Evolutionary conservation across 2,888 invertebrate genomes (phyloP).

Genomic region (Sphaeridia pumilis): DNA sequence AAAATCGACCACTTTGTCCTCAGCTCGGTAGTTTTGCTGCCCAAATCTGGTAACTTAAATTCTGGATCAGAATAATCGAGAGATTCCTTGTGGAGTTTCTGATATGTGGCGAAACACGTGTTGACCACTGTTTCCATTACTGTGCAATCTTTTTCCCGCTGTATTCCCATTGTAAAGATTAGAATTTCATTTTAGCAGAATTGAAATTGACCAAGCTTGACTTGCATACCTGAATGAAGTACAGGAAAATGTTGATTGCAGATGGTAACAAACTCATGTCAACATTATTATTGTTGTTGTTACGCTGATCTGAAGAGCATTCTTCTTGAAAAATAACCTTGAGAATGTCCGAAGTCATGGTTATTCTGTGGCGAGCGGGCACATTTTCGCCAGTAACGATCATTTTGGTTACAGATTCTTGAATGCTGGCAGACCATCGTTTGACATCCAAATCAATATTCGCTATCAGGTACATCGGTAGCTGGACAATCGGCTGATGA

Average conservation of each 20-base stretch:
- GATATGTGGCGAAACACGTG: conserved; percentile 49
- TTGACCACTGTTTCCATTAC: conserved; percentile 80
- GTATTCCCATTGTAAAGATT: no score
- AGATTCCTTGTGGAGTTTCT: conserved; percentile 18
- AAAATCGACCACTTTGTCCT: conserved; percentile 28
- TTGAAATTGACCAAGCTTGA: no score
- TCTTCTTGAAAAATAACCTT: conserved; percentile 17
- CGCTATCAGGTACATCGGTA: background rate
- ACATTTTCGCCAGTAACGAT: conserved; percentile 33
- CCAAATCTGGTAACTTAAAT: no score
- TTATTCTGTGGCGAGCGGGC: conserved; percentile 30
- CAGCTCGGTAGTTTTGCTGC: no score
- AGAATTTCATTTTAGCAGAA: no score
- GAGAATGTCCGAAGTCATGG: conserved; percentile 34
- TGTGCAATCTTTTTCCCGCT: conserved; percentile 72
- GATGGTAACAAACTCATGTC: conserved; percentile 56
- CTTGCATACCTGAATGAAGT: conserved; percentile 56
- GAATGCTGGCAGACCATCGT: conserved; percentile 31
- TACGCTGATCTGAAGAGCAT: background rate
- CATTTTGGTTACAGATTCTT: conserved; percentile 30
- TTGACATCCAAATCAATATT: conserved; percentile 27
- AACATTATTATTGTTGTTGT: background rate
- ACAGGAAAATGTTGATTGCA: conserved; percentile 71
- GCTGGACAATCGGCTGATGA: background rate
- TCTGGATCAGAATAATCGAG: no score